These are phyloP conservation scores for Falco rusticolus DNA, from an alignment of 2,797 vertebrate genomes.

Conservation along the genomic window DNA sequence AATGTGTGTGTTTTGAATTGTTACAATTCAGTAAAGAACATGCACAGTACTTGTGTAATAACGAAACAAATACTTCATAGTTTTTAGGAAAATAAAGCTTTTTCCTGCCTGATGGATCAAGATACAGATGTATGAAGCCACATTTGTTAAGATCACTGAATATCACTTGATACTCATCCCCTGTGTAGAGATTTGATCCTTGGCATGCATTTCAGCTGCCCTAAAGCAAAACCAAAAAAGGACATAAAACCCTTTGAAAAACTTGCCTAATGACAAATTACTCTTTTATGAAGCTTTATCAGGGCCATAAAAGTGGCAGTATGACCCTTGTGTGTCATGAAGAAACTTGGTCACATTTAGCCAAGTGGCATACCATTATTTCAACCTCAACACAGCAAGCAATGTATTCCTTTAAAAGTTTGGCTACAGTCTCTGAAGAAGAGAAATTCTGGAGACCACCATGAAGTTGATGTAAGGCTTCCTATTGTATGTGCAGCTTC, in stretches of 20 bases:
- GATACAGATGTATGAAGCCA: neutral
- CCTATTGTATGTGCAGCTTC: slow-evolving; percentile 66
- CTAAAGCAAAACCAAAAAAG: neutral
- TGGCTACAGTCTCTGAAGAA: neutral
- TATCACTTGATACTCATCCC: neutral
- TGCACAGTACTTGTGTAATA: neutral
- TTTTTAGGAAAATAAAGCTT: neutral
- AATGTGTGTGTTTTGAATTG: neutral
- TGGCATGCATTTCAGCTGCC: neutral
- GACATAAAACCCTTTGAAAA: neutral
- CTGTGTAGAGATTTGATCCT: neutral
- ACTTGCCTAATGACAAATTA: neutral
- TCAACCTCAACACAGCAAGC: neutral
- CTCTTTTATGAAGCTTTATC: neutral
- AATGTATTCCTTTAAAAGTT: neutral
- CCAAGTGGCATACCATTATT: neutral
- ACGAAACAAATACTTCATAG: neutral
- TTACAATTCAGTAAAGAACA: neutral
- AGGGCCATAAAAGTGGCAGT: neutral
- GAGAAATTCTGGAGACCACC: slow-evolving; percentile 3
- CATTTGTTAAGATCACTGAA: neutral
- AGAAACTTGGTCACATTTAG: neutral
- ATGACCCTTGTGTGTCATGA: neutral
- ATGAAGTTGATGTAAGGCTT: neutral
- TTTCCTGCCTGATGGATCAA: neutral